Percentiles rank a stretch among this genome's conserved stretches.
Conservation (phyloP, 2,113 vertebrate genomes). For the Oophaga pumilio region DNA sequence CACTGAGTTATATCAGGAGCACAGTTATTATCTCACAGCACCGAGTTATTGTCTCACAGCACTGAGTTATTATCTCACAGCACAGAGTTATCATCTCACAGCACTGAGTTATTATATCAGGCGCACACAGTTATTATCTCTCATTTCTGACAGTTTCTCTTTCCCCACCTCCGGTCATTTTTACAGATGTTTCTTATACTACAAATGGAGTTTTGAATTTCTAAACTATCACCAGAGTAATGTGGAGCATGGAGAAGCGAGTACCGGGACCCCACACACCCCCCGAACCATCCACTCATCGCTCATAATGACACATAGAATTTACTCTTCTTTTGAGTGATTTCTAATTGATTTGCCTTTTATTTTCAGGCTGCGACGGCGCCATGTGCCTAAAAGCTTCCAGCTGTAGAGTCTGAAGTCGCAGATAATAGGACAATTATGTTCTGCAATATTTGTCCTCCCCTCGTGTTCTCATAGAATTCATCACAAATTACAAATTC, state of each 20-base stretch:
- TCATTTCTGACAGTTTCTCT: not conserved
- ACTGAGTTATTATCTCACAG: not conserved
- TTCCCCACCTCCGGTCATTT: not conserved
- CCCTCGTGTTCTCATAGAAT: not conserved
- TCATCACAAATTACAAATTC: not conserved
- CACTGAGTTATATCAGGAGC: not conserved
- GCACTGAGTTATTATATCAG: not conserved
- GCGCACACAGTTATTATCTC: not conserved
- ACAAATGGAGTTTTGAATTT: not conserved
- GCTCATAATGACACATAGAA: not conserved
- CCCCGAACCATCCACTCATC: not conserved
- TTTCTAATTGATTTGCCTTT: slow-evolving; percentile 15
- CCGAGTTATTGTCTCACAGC: not conserved
- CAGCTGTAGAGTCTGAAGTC: not conserved
- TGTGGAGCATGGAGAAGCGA: not conserved
- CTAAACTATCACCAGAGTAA: not conserved
- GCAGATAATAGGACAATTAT: not conserved
- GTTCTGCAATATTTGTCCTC: not conserved
- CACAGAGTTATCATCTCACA: not conserved
- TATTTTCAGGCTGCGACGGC: not conserved
- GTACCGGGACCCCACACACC: not conserved
- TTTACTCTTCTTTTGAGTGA: not conserved
- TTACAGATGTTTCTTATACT: not conserved
- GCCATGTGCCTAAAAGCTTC: not conserved
- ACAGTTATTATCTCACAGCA: not conserved